Evolutionary conservation across 2,888 invertebrate species (phyloP).

Genomic region (Lycaena phlaeas): DNA sequence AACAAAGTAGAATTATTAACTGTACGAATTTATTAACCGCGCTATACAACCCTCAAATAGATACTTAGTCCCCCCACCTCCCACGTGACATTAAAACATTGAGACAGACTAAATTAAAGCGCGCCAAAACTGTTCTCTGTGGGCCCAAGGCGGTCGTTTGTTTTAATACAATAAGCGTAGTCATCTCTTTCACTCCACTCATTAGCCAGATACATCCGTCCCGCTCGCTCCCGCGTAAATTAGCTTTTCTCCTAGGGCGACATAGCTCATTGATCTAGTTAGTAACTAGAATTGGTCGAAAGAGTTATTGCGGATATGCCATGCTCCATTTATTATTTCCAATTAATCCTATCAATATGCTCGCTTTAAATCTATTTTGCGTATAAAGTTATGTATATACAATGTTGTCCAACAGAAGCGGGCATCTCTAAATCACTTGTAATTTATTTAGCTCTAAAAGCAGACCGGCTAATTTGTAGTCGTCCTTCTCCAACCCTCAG

Average conservation of each 20-base stretch:
- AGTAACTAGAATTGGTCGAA: slow-evolving; percentile 12
- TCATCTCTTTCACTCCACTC: slow-evolving; percentile 49
- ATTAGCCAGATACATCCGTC: slow-evolving; percentile 33
- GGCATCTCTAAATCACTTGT: slow-evolving; percentile 70
- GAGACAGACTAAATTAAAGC: slow-evolving; percentile 70
- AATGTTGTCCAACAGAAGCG: slow-evolving; percentile 57
- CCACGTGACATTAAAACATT: slow-evolving; percentile 65
- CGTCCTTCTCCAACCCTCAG: slow-evolving; percentile 52
- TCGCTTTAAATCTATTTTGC: slow-evolving; percentile 12
- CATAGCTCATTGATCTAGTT: slow-evolving; percentile 23
- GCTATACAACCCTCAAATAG: slow-evolving; percentile 64
- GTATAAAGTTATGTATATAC: slow-evolving; percentile 27
- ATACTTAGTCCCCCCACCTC: slow-evolving; percentile 52
- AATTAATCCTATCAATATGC: slow-evolving; percentile 1
- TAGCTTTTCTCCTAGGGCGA: slow-evolving; percentile 59
- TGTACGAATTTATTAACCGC: slow-evolving; percentile 60
- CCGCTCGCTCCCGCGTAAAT: slow-evolving; percentile 43
- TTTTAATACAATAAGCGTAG: slow-evolving; percentile 69
- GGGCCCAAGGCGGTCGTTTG: slow-evolving; percentile 70
- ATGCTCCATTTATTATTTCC: slow-evolving; percentile 3
- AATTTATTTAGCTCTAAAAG: slow-evolving; percentile 70
- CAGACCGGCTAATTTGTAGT: slow-evolving; percentile 58
- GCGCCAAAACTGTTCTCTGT: slow-evolving; percentile 67
- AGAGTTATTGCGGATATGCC: slow-evolving; percentile 3
- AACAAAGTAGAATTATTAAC: slow-evolving; percentile 51